Percentiles rank a stretch among this genome's conserved stretches.
phyloP scores from a whole-genome alignment of 1,140 invertebrate genomes.

The Solenopsis invicta region DNA sequence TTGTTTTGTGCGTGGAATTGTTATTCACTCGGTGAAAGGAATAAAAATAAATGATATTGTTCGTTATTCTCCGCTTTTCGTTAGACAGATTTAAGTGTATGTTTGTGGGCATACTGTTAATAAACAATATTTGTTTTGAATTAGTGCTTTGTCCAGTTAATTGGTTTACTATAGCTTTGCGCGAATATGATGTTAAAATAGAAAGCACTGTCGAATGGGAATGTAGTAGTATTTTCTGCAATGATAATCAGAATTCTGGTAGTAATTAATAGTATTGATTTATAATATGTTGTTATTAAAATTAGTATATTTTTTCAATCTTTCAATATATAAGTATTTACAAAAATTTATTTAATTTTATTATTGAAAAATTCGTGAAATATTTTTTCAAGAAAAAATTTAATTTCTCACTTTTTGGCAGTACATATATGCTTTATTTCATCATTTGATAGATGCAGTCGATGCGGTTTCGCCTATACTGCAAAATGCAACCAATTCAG shows the following conservation, averaged over 20 bases:
- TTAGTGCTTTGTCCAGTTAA: slow-evolving; percentile 20
- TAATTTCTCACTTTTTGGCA: background rate
- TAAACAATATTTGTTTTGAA: slow-evolving; percentile 24
- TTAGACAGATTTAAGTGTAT: background rate
- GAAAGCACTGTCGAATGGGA: background rate
- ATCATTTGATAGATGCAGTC: slow-evolving; percentile 6
- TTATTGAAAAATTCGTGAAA: slow-evolving; percentile 8
- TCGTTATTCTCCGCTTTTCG: slow-evolving; percentile 17
- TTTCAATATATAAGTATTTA: background rate
- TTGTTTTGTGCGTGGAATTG: slow-evolving; percentile 6
- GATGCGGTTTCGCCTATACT: slow-evolving; percentile 16
- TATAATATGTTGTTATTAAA: background rate
- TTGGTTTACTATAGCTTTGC: background rate
- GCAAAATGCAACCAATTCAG: slow-evolving; percentile 39
- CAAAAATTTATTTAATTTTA: background rate
- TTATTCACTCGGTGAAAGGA: slow-evolving; percentile 22
- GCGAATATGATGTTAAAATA: slow-evolving; percentile 15
- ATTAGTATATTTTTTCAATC: slow-evolving; percentile 2
- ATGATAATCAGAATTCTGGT: background rate
- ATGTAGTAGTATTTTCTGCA: background rate
- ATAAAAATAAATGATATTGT: background rate
- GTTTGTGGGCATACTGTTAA: background rate
- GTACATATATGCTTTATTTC: slow-evolving; percentile 33
- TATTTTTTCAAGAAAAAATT: too few species aligned
- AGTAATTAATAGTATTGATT: background rate